Percentiles rank a stretch among this genome's conserved stretches.
phyloP scores from a whole-genome alignment of 1,140 invertebrate genomes.

The Dendroctonus ponderosae region DNA sequence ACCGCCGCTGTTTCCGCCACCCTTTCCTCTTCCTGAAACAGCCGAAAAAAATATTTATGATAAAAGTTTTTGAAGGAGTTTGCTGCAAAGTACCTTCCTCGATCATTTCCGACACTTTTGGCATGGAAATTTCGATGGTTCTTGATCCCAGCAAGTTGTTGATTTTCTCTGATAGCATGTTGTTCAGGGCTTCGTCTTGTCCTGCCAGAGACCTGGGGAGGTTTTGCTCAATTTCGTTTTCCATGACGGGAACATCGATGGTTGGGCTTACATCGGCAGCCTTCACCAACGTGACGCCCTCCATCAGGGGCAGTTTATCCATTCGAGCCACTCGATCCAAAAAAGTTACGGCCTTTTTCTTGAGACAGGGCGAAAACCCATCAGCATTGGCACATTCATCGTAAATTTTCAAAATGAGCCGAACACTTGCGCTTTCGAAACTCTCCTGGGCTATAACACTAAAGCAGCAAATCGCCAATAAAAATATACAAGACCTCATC shows the following conservation, averaged over 20 bases:
- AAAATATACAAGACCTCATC: conserved; percentile 46
- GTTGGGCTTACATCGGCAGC: conserved; percentile 50
- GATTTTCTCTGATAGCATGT: conserved; percentile 68
- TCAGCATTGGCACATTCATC: conserved; percentile 62
- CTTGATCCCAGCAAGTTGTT: conserved; percentile 70
- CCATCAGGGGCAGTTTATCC: conserved; percentile 64
- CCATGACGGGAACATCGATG: conserved; percentile 50
- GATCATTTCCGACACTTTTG: conserved; percentile 61
- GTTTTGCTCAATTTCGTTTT: conserved; percentile 65
- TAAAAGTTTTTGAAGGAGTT: conserved; percentile 24
- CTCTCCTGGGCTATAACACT: conserved; percentile 41
- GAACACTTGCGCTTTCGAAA: conserved; percentile 54
- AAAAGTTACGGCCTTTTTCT: conserved; percentile 75
- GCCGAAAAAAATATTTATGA: conserved; percentile 17
- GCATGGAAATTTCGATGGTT: conserved; percentile 70
- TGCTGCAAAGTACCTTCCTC: conserved; percentile 65
- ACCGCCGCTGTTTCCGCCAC: conserved; percentile 32
- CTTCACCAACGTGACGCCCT: conserved; percentile 65
- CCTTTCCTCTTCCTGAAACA: conserved; percentile 60
- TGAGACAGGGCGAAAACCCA: conserved; percentile 69
- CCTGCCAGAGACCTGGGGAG: conserved; percentile 62
- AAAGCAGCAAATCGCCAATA: conserved; percentile 39
- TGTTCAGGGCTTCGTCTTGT: conserved; percentile 64
- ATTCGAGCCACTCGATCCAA: conserved; percentile 69
- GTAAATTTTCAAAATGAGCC: conserved; percentile 59